Base-by-base conservation (phyloP, 30 jellyfish, hydroid and myxozoan species). In the Sanderia malayensis region DNA sequence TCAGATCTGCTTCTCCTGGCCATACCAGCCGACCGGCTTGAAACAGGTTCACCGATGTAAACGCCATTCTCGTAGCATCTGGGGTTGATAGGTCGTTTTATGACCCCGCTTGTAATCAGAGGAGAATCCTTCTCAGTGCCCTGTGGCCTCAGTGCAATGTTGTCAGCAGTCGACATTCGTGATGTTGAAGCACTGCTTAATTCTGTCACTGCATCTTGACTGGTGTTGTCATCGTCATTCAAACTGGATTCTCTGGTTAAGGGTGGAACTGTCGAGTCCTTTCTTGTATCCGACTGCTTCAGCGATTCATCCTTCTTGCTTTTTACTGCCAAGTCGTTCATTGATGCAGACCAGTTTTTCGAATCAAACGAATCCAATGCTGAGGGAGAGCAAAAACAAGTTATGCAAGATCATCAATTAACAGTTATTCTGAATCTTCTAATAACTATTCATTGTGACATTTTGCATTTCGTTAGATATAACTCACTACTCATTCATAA, bases 281-380 rank as follows among this genome's bases (percentile, higher is more conserved):
- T 24, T 68, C 55, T 26, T 6, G 11, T 49, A 20, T 57, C 31
- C 33, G 67, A 37, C 19, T 73, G 80, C 18, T 76, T 62, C 10
- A 68, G 80, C 62, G 44, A 32, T 27, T 76, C 73, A 10, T 76
- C 80, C 23, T 47, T 64, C 44, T 67, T 67, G 75, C 46, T 24
- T 55, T 61, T 52, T 22, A 23, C 27, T 2, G 89, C 46, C n/a
- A 78, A 70, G 21, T 66, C 89, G 22, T 30, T 64, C 89, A 78
- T 78, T 53, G 89, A 78, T 24, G 69, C 73, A 0, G 89, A 78
- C 89, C 89, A 78, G 4, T 81, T 68, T 2, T 28, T 78, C 21
- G 80, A 32, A 41, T 78, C 89, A 15, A 49, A 65, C 0, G 81
- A 34, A 34, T 49, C 68, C 19, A 78, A 46, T 33, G 57, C 89